A percentile compares a stretch with the other conserved stretches of the same genome.
Conservation (phyloP, 2,888 invertebrate genomes). For the Caprella mutica region DNA sequence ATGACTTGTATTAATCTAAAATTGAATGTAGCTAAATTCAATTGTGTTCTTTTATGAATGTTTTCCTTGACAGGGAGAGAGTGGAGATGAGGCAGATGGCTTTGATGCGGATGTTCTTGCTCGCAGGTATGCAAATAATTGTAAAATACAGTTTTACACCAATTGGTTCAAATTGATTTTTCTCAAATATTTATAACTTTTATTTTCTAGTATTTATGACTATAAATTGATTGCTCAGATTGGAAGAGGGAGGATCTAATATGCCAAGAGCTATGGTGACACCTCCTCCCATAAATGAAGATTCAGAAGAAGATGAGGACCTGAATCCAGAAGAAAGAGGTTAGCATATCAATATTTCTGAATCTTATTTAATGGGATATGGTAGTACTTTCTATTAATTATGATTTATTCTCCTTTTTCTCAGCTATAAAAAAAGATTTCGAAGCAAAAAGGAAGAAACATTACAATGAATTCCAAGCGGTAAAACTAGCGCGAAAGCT, state of each 20-base stretch:
- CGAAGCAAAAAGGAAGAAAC: constrained; percentile 85
- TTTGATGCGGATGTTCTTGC: constrained; percentile 58
- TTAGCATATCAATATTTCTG: constrained; percentile 35
- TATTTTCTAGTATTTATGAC: background rate
- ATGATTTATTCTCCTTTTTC: constrained; percentile 34
- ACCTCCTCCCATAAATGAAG: constrained; percentile 44
- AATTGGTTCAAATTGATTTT: too few species aligned
- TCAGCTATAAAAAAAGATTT: constrained; percentile 63
- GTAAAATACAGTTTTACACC: too few species aligned
- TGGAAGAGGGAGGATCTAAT: constrained; percentile 35
- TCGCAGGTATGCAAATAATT: constrained; percentile 51
- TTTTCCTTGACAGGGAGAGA: constrained; percentile 38
- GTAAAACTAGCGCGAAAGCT: constrained; percentile 81
- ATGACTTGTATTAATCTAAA: constrained; percentile 40
- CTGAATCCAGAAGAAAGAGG: constrained; percentile 52
- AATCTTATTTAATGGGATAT: too few species aligned
- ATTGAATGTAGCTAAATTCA: too few species aligned
- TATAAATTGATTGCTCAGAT: constrained; percentile 33
- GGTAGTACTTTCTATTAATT: background rate
- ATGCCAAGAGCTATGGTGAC: constrained; percentile 36
- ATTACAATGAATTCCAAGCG: constrained; percentile 95
- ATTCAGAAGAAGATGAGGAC: constrained; percentile 50
- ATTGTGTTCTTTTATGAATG: background rate
- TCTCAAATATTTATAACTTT: background rate
- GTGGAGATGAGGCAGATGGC: constrained; percentile 51